Percentiles rank a stretch among this genome's conserved stretches.
Evolutionary conservation across 2,888 invertebrate genomes (phyloP).

Genomic region (Drosophila rubida): DNA sequence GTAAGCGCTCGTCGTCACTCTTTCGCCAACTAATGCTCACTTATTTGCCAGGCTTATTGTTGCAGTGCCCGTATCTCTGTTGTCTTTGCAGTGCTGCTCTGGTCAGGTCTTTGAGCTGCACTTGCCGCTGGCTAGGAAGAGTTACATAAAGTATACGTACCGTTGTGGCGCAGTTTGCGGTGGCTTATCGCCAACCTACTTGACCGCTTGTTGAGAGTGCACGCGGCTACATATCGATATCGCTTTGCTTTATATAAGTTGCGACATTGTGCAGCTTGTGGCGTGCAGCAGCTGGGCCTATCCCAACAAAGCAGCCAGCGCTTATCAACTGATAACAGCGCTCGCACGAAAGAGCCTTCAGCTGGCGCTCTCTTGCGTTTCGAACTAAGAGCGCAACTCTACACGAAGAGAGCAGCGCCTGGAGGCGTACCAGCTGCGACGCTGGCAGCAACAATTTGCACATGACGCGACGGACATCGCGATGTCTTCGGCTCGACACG

Average conservation of each 20-base stretch:
- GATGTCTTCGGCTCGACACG: conserved; percentile 26
- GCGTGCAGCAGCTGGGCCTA: conserved; percentile 49
- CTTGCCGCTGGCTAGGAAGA: conserved; percentile 38
- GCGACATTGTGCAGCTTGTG: not conserved
- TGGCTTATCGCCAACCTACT: conserved; percentile 43
- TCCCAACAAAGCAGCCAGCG: conserved; percentile 64
- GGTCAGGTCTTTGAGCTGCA: conserved; percentile 16
- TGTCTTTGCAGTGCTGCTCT: conserved; percentile 10
- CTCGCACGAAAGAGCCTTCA: conserved; percentile 3
- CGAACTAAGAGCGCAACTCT: conserved; percentile 68
- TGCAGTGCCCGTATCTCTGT: conserved; percentile 25
- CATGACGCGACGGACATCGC: conserved; percentile 12
- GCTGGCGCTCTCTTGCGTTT: conserved; percentile 47
- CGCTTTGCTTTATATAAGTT: conserved; percentile 7
- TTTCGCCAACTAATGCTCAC: not conserved
- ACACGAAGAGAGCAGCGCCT: conserved; percentile 36
- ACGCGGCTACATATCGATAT: conserved; percentile 2
- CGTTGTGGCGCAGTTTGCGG: conserved; percentile 22
- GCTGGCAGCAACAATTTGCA: conserved; percentile 34
- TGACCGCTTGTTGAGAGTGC: conserved; percentile 39
- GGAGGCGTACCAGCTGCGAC: conserved; percentile 36
- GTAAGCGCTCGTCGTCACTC: not conserved
- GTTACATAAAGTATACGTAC: conserved; percentile 32
- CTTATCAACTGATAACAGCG: conserved; percentile 66
- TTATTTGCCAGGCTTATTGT: conserved; percentile 39